A percentile compares a stretch with the other conserved stretches of the same genome.
Conservation (phyloP, 1,140 invertebrate genomes). For the Polypedilum vanderplanki region DNA sequence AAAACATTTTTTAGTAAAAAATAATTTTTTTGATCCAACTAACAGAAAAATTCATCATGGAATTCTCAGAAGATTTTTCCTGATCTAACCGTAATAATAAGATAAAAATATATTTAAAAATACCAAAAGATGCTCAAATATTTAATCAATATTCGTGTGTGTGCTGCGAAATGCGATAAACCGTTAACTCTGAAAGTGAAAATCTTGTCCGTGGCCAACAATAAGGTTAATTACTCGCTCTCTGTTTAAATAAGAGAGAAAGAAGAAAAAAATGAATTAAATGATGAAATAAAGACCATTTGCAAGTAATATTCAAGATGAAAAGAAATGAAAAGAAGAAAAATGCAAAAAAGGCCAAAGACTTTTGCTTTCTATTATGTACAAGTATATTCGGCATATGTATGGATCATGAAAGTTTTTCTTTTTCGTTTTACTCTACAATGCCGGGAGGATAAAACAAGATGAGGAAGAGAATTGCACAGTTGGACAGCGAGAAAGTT, state of each 20-base stretch:
- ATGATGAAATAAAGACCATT: constrained; percentile 5
- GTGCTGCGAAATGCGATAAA: background rate
- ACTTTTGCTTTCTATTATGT: constrained; percentile 21
- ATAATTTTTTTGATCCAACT: too few species aligned
- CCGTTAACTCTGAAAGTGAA: constrained; percentile 4
- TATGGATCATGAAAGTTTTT: background rate
- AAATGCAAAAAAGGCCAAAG: background rate
- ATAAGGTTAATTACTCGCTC: constrained; percentile 6
- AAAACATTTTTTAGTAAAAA: too few species aligned
- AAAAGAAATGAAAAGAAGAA: constrained; percentile 11
- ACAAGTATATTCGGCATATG: background rate
- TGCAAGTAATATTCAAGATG: constrained; percentile 7
- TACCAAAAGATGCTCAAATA: background rate
- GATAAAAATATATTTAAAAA: background rate
- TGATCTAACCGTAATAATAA: too few species aligned
- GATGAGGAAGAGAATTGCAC: too few species aligned
- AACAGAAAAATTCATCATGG: too few species aligned
- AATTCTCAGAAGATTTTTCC: too few species aligned
- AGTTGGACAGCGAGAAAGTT: too few species aligned
- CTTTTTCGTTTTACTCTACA: background rate
- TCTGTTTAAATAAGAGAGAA: background rate
- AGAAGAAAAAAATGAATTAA: background rate
- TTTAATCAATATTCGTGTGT: background rate
- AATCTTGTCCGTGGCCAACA: background rate
- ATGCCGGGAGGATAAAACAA: too few species aligned